Evolutionary conservation across 2,888 invertebrate species (phyloP).

Genomic region (Nipponacmea schrenckii): DNA sequence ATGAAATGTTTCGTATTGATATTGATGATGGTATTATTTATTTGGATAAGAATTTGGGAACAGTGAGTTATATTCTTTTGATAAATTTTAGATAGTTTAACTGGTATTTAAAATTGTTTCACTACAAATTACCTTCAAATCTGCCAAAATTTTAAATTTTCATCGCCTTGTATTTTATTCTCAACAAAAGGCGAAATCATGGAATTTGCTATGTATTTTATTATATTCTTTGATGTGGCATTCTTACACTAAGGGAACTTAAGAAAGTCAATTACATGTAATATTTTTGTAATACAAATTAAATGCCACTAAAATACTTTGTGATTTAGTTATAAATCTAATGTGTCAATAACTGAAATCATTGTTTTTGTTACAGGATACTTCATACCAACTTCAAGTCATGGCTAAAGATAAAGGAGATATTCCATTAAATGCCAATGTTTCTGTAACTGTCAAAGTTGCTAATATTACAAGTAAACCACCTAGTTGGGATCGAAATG

Average conservation of each 20-base stretch:
- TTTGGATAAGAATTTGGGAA: slow-evolving; percentile 83
- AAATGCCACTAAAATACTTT: too few species aligned
- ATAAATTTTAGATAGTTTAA: not conserved
- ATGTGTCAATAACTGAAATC: too few species aligned
- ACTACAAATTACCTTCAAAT: slow-evolving; percentile 5
- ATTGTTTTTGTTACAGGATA: slow-evolving; percentile 7
- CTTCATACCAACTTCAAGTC: slow-evolving; percentile 78
- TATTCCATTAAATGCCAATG: slow-evolving; percentile 88
- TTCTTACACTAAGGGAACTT: too few species aligned
- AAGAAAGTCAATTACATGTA: too few species aligned
- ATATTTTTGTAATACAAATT: too few species aligned
- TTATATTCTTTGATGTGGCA: too few species aligned
- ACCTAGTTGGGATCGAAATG: slow-evolving; percentile 46
- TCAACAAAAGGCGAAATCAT: too few species aligned
- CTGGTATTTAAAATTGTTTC: not conserved
- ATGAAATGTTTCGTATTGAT: slow-evolving; percentile 77
- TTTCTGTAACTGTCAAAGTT: slow-evolving; percentile 98
- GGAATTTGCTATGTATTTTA: too few species aligned
- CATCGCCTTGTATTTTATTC: not conserved
- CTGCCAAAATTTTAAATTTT: not conserved
- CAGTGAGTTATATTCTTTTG: slow-evolving; percentile 39
- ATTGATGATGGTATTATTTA: slow-evolving; percentile 98
- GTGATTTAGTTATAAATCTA: too few species aligned
- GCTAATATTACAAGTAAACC: slow-evolving; percentile 71
- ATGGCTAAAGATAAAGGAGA: slow-evolving; percentile 98